Base-by-base conservation (phyloP, 2,888 invertebrate species). In the Stenolophus ochropezus region DNA sequence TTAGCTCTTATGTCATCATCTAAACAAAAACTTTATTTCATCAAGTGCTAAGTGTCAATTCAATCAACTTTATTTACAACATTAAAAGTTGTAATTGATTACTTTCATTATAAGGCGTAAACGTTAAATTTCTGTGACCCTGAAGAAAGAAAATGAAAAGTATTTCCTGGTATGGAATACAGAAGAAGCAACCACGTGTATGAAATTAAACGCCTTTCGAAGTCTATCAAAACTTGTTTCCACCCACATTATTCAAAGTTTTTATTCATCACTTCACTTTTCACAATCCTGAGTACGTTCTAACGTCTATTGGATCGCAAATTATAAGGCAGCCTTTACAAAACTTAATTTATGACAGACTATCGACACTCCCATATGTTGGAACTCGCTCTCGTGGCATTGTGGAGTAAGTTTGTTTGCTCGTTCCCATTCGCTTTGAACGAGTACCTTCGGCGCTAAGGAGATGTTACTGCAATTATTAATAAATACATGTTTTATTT, bases 311-410 rank as follows among this genome's bases (percentile, higher is more conserved):
- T 42, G 33, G 42, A 14, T 47, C 16, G 77, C 77, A 61, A 77
- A 61, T 77, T 77, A 77, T 61, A 77, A 77, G 61, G 77, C 77
- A 76, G 77, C 23, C 77, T 77, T 58, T 61, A 61, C 21, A 77
- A 77, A 76, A 77, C 27, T 78, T 78, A 49, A 78, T 78, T 78
- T 78, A 78, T 78, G 69, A 69, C 18, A 49, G 77, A 23, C 49
- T 51, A 78, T 78, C 49, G 78, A 78, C 78, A 78, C 78, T 51
- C 69, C 65, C 69, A 78, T 65, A 69, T 78, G 78, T 69, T 53
- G 25, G 65, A 49, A 75, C 25, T 73, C 16, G 25, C 4, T 42
- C 33, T 58, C 42, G 42, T n/a, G 33, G 33, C 18, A 69, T 69
- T 69, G 69, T 58, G 58, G 18, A 18, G 58, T 69, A 42, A 69